These are phyloP conservation scores for Eubucco bourcierii DNA, from an alignment of 2,113 vertebrate species.

Conservation along the genomic window DNA sequence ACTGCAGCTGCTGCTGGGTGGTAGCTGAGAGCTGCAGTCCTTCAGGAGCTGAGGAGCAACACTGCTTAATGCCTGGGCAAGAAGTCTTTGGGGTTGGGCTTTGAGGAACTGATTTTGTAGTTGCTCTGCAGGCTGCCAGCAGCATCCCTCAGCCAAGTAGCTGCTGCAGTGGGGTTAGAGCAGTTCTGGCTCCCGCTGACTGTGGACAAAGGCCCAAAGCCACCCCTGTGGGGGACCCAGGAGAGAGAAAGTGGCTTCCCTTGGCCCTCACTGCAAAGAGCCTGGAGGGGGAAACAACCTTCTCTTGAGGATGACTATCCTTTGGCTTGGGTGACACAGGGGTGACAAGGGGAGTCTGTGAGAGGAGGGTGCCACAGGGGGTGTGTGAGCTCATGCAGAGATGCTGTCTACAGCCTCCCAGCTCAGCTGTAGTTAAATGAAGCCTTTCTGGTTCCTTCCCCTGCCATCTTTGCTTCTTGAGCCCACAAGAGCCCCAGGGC, in stretches of 20 bases:
- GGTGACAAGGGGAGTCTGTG: no score
- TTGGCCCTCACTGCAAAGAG: background rate
- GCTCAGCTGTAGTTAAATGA: background rate
- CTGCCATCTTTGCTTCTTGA: background rate
- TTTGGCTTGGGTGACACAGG: background rate
- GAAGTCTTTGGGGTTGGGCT: no score
- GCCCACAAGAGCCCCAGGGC: no score
- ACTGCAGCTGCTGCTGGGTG: no score
- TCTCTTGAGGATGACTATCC: background rate
- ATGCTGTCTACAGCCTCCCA: background rate
- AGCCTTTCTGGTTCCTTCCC: background rate
- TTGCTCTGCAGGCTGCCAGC: background rate
- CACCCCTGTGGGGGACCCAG: fast-evolving
- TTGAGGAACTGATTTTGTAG: background rate
- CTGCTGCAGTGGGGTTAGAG: background rate
- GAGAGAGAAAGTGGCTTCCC: background rate
- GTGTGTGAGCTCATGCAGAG: background rate
- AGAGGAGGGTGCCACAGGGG: background rate
- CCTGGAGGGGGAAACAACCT: background rate
- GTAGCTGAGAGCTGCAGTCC: no score
- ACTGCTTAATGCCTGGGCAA: no score
- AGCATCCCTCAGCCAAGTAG: background rate
- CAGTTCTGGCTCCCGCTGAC: background rate
- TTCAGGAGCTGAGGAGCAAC: no score
- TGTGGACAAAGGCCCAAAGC: no score